Conservation (phyloP, 2,797 vertebrate genomes). For the Rhinophrynus dorsalis region DNA sequence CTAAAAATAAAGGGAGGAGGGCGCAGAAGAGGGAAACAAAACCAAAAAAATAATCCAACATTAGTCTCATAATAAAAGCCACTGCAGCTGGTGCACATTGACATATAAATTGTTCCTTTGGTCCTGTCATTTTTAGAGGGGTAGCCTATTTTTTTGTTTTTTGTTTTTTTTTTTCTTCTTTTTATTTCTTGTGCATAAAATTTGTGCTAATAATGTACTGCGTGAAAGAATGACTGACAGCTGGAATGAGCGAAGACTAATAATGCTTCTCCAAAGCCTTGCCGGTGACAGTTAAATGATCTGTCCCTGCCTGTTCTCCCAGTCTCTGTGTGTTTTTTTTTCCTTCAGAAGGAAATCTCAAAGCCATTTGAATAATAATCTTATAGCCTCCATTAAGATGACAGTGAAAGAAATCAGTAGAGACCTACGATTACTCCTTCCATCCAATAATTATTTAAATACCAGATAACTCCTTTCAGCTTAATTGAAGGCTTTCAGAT, state of each 20-base stretch:
- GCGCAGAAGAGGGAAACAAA: background rate
- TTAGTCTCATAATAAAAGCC: slow-evolving; percentile 45
- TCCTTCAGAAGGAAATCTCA: slow-evolving; percentile 64
- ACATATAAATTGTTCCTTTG: slow-evolving; percentile 68
- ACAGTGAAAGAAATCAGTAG: slow-evolving; percentile 71
- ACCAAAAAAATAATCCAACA: background rate
- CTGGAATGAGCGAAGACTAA: slow-evolving; percentile 74
- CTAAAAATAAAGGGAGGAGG: slow-evolving; percentile 32
- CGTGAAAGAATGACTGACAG: slow-evolving; percentile 69
- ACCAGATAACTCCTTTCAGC: slow-evolving; percentile 76
- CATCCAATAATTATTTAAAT: slow-evolving; percentile 83
- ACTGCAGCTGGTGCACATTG: slow-evolving; percentile 59
- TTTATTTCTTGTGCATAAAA: slow-evolving; percentile 60
- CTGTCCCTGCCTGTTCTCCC: slow-evolving; percentile 53
- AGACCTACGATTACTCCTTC: slow-evolving; percentile 79
- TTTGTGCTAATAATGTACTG: slow-evolving; percentile 65
- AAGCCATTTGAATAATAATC: slow-evolving; percentile 79
- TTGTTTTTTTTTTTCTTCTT: slow-evolving; percentile 27
- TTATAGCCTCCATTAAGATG: slow-evolving; percentile 75
- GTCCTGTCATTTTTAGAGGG: slow-evolving; percentile 57
- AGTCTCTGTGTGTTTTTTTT: slow-evolving; percentile 44
- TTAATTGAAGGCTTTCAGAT: slow-evolving; percentile 76
- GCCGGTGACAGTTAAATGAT: slow-evolving; percentile 71
- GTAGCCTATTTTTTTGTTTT: slow-evolving; percentile 21
- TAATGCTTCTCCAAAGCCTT: slow-evolving; percentile 67